These are phyloP conservation scores for Rachycentron canadum DNA, from an alignment of 2,797 vertebrate species.

Conservation along the genomic window DNA sequence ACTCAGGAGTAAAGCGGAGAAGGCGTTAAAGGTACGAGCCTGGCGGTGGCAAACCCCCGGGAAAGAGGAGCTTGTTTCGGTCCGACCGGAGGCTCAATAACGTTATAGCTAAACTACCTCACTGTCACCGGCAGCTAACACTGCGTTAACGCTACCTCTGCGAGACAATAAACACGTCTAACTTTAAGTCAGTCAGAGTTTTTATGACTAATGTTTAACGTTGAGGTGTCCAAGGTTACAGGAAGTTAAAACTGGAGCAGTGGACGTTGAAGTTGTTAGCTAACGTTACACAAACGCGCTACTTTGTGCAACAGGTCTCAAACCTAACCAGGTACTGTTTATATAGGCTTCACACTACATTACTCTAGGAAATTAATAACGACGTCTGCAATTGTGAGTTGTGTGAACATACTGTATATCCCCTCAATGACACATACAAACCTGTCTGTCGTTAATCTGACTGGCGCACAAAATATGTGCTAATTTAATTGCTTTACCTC, in stretches of 20 bases:
- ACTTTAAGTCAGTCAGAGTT: background rate
- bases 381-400: background rate
- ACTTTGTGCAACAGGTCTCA: slow-evolving; percentile 59
- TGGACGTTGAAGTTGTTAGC: slow-evolving; percentile 42
- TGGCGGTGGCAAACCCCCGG: slow-evolving; percentile 29
- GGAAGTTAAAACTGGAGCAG: slow-evolving; percentile 49
- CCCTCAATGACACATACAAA: background rate
- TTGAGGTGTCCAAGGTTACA: slow-evolving; percentile 42
- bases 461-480: slow-evolving; percentile 1
- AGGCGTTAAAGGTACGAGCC: slow-evolving; percentile 77
- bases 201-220: background rate
- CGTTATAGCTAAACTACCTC: slow-evolving; percentile 54
- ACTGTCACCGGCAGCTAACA: slow-evolving; percentile 12
- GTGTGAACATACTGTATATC: background rate
- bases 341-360: too few relatives aligned
- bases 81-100: background rate
- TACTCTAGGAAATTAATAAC: background rate
- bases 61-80: slow-evolving; percentile 44
- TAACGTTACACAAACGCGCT: slow-evolving; percentile 14
- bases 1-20: slow-evolving; percentile 70
- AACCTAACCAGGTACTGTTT: background rate
- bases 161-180: background rate
- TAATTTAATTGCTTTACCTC: slow-evolving; percentile 3
- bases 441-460: background rate
- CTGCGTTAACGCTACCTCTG: background rate